Conservation (phyloP, 2,797 vertebrate genomes). For the Lagorchestes hirsutus region DNA sequence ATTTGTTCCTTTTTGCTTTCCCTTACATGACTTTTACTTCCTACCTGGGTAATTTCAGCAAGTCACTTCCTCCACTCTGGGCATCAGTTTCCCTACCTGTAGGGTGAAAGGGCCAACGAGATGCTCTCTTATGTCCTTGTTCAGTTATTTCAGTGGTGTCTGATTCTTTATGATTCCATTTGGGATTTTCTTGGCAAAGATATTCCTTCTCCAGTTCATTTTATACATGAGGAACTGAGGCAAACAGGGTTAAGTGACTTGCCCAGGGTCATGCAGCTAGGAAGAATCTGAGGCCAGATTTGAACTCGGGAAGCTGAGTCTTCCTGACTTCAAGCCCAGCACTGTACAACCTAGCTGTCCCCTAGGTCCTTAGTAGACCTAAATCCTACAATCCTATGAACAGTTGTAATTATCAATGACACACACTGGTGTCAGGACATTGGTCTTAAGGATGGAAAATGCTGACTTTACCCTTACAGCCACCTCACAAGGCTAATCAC, state of each 20-base stretch:
- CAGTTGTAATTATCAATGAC: neutral
- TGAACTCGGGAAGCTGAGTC: neutral
- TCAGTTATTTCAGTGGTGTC: neutral
- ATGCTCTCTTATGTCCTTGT: neutral
- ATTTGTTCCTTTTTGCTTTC: neutral
- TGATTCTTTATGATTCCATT: neutral
- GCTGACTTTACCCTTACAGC: neutral
- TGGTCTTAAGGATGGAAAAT: neutral
- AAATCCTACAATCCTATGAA: neutral
- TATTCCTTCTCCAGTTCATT: neutral
- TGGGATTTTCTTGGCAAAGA: neutral
- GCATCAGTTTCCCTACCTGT: neutral
- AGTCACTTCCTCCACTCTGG: neutral
- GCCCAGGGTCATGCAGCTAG: neutral
- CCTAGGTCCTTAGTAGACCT: neutral
- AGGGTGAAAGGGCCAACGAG: neutral
- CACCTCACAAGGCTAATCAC: neutral
- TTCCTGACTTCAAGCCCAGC: neutral
- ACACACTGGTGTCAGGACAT: neutral
- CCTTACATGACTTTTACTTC: neutral
- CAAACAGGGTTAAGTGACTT: neutral
- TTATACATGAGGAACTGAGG: neutral
- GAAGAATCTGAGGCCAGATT: neutral
- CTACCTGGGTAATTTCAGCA: neutral
- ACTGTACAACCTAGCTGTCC: neutral